These are phyloP conservation scores for Campoplex capitator DNA, from an alignment of 2,888 invertebrate species.

Conservation along the genomic window DNA sequence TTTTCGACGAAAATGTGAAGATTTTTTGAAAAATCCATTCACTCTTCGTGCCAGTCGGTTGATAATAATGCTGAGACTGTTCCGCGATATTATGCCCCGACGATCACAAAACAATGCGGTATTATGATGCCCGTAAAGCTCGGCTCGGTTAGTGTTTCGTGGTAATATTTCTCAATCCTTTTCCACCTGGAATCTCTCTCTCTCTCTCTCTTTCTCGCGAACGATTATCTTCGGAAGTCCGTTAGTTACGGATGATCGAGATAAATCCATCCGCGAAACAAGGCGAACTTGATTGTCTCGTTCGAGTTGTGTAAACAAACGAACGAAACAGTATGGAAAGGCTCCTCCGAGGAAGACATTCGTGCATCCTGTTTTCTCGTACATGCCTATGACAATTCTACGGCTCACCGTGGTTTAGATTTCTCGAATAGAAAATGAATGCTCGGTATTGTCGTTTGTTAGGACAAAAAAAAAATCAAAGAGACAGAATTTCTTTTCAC, in stretches of 20 bases:
- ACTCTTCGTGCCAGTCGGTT: not conserved
- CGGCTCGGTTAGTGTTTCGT: conserved; percentile 10
- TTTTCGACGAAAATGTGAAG: not conserved
- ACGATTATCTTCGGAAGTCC: conserved; percentile 50
- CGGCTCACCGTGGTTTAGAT: not conserved
- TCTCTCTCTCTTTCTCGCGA: not conserved
- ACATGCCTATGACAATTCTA: not conserved
- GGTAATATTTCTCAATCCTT: conserved; percentile 45
- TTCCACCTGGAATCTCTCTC: not conserved
- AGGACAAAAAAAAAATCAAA: conserved; percentile 22
- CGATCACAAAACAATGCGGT: conserved; percentile 42
- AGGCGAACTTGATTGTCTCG: not conserved
- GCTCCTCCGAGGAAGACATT: not conserved
- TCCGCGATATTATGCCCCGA: conserved; percentile 36
- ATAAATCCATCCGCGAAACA: conserved; percentile 26
- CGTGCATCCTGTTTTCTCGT: not conserved
- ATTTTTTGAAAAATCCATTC: not conserved
- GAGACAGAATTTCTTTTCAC: conserved; percentile 38
- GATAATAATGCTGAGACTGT: not conserved
- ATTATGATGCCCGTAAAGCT: conserved; percentile 6
- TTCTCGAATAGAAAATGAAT: conserved; percentile 34
- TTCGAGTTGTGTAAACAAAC: conserved; percentile 36
- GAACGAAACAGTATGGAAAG: conserved; percentile 26
- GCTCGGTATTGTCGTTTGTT: conserved; percentile 49
- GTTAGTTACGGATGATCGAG: conserved; percentile 65